A percentile compares a stretch with the other conserved stretches of the same genome.
Evolutionary conservation across 35 echinoderm and acorn worm species (phyloP).

Genomic region (Anneissia japonica): DNA sequence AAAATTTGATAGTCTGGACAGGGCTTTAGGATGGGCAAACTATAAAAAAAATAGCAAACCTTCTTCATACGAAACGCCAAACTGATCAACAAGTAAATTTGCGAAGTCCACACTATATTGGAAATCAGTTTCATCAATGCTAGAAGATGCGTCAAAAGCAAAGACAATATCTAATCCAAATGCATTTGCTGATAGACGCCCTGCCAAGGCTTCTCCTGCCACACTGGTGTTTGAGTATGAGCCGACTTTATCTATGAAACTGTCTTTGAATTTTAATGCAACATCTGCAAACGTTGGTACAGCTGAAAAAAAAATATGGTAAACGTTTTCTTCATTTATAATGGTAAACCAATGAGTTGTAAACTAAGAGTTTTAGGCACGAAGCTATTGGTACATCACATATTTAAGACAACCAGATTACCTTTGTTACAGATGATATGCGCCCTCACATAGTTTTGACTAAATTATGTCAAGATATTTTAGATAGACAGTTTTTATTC

Average conservation of each 20-base stretch:
- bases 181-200: not conserved
- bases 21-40: too few species aligned
- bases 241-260: not conserved
- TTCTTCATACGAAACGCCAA: slow-evolving; percentile 22
- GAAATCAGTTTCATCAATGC: slow-evolving; percentile 18
- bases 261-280: not conserved
- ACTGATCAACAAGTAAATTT: slow-evolving; percentile 19
- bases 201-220: not conserved
- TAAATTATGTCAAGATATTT: too few species aligned
- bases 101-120: slow-evolving; percentile 30
- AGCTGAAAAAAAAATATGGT: not conserved
- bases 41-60: too few species aligned
- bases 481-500: too few species aligned
- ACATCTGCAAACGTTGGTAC: not conserved
- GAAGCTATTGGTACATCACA: too few species aligned
- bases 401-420: too few species aligned
- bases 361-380: too few species aligned
- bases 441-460: too few species aligned
- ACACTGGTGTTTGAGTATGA: not conserved
- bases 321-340: too few species aligned
- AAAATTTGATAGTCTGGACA: too few species aligned
- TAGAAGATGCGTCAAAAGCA: slow-evolving; percentile 43
- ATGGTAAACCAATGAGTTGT: too few species aligned
- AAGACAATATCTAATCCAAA: slow-evolving; percentile 42
- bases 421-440: too few species aligned